Conservation (phyloP, 1,140 invertebrate species). For the Ostrea edulis region DNA sequence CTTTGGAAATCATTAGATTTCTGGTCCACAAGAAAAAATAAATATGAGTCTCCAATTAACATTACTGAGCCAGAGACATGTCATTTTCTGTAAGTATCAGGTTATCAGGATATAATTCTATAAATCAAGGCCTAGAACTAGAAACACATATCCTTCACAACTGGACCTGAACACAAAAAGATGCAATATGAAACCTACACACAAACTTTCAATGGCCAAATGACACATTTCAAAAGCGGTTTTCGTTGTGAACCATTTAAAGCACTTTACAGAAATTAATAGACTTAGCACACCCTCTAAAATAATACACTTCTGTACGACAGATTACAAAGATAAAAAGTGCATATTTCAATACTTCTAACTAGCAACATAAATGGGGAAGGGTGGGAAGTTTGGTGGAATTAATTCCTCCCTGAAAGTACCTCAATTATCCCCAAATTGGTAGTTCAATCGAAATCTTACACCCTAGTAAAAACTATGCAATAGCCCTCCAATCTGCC, state of each 20-base stretch:
- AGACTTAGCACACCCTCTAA: not conserved
- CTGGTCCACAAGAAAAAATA: too few relatives aligned
- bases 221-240: not conserved
- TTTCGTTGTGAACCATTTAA: constrained; percentile 4
- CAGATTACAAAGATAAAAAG: not conserved
- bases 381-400: not conserved
- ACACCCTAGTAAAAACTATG: not conserved
- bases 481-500: not conserved
- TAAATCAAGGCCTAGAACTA: too few relatives aligned
- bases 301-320: not conserved
- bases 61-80: too few relatives aligned
- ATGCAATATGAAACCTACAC: constrained; percentile 5
- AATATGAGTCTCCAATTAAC: too few relatives aligned
- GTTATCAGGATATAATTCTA: too few relatives aligned
- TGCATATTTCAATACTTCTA: not conserved
- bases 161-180: not conserved
- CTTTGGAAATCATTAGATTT: too few relatives aligned
- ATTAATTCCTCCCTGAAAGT: not conserved
- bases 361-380: not conserved
- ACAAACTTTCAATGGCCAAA: not conserved
- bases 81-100: too few relatives aligned
- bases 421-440: not conserved
- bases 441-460: not conserved
- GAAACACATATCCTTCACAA: not conserved
- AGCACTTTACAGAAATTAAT: not conserved